Conservation (phyloP, 2,888 invertebrate genomes). For the Reticulitermes lucifugus region DNA sequence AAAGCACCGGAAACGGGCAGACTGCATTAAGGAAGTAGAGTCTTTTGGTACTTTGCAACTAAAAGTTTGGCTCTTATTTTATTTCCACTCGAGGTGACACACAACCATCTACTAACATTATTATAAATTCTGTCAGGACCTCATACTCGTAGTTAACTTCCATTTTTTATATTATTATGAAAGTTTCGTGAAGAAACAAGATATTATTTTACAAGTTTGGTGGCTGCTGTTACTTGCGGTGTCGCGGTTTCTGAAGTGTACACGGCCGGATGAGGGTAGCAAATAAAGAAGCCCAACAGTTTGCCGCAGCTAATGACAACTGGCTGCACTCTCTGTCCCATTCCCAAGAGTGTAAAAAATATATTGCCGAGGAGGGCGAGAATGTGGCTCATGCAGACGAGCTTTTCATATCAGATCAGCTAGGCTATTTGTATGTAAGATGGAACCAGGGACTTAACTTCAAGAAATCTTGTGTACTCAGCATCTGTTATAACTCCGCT, state of each 20-base stretch:
- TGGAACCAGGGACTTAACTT: no score
- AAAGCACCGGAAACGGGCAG: constrained; percentile 44
- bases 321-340: neutral
- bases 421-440: neutral
- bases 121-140: constrained; percentile 45
- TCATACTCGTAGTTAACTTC: constrained; percentile 34
- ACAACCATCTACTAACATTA: constrained; percentile 31
- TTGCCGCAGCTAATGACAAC: neutral
- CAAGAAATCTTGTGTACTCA: no score
- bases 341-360: neutral
- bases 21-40: constrained; percentile 47
- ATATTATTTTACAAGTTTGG: constrained; percentile 24
- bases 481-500: no score
- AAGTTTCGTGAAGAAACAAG: constrained; percentile 35
- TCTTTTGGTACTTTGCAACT: constrained; percentile 45
- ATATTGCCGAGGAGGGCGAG: neutral
- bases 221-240: neutral
- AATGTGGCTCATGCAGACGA: neutral
- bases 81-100: constrained; percentile 48
- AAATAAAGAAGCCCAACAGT: neutral
- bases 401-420: neutral
- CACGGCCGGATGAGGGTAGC: neutral
- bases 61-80: constrained; percentile 47
- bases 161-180: constrained; percentile 40
- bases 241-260: no score